Conservation (phyloP, 2,797 vertebrate genomes). For the Tenualosa ilisha region DNA sequence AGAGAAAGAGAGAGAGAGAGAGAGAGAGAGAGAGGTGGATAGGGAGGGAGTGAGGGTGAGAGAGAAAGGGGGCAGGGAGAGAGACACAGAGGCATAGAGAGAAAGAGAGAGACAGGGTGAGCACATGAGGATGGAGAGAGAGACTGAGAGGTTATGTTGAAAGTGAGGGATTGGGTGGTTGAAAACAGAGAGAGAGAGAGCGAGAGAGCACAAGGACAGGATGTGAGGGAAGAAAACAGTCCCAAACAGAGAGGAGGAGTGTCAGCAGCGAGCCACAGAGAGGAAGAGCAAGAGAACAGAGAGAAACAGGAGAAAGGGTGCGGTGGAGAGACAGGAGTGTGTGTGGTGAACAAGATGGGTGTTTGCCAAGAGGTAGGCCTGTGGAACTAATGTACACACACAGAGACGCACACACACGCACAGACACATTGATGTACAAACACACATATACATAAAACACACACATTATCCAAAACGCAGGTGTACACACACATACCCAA, state of each 20-base stretch:
- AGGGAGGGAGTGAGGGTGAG: conserved; percentile 59
- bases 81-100: conserved; percentile 44
- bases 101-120: not conserved
- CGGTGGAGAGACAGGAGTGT: not conserved
- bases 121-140: not conserved
- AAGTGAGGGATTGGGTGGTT: not conserved
- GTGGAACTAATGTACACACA: not conserved
- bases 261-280: not conserved
- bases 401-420: not conserved
- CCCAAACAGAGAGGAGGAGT: conserved; percentile 12
- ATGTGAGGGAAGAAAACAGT: conserved; percentile 11
- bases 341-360: not conserved
- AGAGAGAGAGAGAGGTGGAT: conserved; percentile 44
- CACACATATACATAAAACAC: not conserved
- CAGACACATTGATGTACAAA: not conserved
- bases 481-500: not conserved
- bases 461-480: not conserved
- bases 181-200: conserved; percentile 39
- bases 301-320: conserved; percentile 4
- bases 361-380: not conserved
- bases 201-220: conserved; percentile 21
- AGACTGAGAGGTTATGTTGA: not conserved
- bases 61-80: conserved; percentile 58
- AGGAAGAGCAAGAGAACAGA: not conserved
- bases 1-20: conserved; percentile 55